Evolutionary conservation across 2,797 vertebrate genomes (phyloP), one percentile per base, ranked within the genome.

Genomic region (Rousettus madagascariensis): DNA sequence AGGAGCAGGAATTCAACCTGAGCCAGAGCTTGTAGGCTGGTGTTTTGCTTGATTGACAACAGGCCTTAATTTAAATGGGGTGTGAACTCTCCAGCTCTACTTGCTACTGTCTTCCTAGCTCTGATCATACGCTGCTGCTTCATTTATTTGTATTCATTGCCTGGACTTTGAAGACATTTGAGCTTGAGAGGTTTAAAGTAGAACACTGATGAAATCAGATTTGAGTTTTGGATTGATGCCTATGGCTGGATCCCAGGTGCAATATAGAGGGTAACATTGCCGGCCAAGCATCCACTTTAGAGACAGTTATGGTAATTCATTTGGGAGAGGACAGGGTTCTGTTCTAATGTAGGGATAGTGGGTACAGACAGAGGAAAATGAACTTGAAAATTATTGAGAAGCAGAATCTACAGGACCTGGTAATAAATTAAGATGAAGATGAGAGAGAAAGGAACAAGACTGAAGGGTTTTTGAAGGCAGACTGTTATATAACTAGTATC

Each of bases 381-480:
- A 89, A 88, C 30, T 57, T 63, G 38, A 94, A 59, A 71, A 94
- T 57, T 43, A 51, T 36, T 26, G 49, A n/a, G 74, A 77, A 57
- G 6, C 49, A 87, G 93, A 65, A 88, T 53, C n/a, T 38, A 46
- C 2, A 78, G 75, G 75, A 80, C 22, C 15, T 69, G 9, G 63
- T 63, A 36, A 63, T 87, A 71, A 71, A 75, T 79, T 85, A 53
- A 69, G 86, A 24, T n/a, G 30, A 86, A 68, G 24, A 8, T 24
- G 69, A 94, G 17, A 94, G 17, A n/a, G 69, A 59, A 26, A 11
- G 16, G 26, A 94, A 61, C 28, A 19, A 26, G 22, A 53, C 36
- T 46, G 22, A 83, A 79, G 46, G 4, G n/a, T 80, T 68, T 86
- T 36, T 36, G 33, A 91, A 46, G 75, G 61, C 36, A 69, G 66